Base-by-base conservation (phyloP, 2,888 invertebrate species). In the Rhabditoides inermis region DNA sequence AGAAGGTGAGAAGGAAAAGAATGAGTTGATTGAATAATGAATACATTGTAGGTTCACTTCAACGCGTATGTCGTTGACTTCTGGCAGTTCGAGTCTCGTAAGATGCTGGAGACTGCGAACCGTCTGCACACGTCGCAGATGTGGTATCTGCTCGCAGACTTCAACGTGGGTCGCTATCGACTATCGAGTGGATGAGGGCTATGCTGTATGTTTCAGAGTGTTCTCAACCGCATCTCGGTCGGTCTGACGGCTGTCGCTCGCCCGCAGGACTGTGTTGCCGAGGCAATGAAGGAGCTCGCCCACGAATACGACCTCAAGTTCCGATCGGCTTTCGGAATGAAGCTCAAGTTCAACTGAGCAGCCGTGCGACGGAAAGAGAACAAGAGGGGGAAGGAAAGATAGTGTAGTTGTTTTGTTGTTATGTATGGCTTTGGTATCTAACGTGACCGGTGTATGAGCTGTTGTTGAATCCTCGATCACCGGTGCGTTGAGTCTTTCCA, bases 41-140 rank as follows among this genome's bases (percentile, higher is more conserved):
- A 12, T 45, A 46, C 30, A n/a, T n/a, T n/a, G n/a, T 30, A 68
- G 61, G 61, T 72, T 40, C 55, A 64, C 45, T 52, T 54, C 44
- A 73, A 74, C 52, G 69, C 73, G 3, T 73, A 65, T 47, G 72
- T 68, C n/a, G 58, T 61, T 41, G 73, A 74, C 51, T 73, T 74
- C 57, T 73, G 60, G 61, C 56, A 56, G 22, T 60, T 67, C 32
- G 70, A 65, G 15, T 69, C 72, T 6, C 49, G 63, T 25, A 46
- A 58, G 27, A 25, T 57, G 30, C 45, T 73, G 48, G 30, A 52
- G 20, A 51, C 51, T 3, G 54, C 59, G 32, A 73, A 73, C 49
- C 54, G 56, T n/a, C 55, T 73, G 20, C 51, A 46, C 2, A 58
- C 67, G 32, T 54, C 44, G 48, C 53, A 63, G 32, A 60, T 66